These are phyloP conservation scores for Siniperca undulata DNA, from an alignment of 2,797 vertebrate genomes.

Conservation along the genomic window DNA sequence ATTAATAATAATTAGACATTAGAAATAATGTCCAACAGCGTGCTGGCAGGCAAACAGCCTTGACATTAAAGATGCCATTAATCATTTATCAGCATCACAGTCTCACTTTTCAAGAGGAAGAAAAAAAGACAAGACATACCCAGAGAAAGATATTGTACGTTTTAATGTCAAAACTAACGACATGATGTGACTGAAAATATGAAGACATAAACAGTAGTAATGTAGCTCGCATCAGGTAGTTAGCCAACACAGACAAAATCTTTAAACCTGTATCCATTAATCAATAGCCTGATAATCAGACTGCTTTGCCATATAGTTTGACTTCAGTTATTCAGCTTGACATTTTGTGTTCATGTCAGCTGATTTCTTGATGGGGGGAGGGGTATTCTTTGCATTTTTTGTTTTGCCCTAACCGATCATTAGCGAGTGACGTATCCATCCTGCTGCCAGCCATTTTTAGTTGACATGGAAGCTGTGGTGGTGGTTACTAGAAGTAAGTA, in stretches of 20 bases:
- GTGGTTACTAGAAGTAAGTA: not conserved
- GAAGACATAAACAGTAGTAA: not conserved
- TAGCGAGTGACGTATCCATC: not conserved
- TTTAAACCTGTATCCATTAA: not conserved
- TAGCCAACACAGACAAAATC: not conserved
- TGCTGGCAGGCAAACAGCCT: conserved; percentile 32
- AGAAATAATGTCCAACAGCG: conserved; percentile 35
- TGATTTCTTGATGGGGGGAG: not conserved
- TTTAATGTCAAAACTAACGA: conserved; percentile 1
- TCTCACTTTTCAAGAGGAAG: conserved; percentile 6
- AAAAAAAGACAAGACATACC: not conserved
- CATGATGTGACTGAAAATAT: not conserved
- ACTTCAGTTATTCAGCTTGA: conserved; percentile 8
- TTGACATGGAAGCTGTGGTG: not conserved
- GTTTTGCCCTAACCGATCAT: not conserved
- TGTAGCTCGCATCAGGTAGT: not conserved
- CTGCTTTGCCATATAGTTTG: conserved; percentile 6
- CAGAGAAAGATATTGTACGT: not conserved
- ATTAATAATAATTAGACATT: conserved; percentile 55
- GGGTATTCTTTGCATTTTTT: not conserved
- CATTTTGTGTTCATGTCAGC: conserved; percentile 3
- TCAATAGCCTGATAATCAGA: conserved; percentile 9
- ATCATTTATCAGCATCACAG: conserved; percentile 33
- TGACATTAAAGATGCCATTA: conserved; percentile 60
- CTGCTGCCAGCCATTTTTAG: not conserved